Percentiles rank a stretch among this genome's conserved stretches.
Evolutionary conservation across 35 echinoderm and acorn worm genomes (phyloP).

Genomic region (Heliocidaris tuberculata): DNA sequence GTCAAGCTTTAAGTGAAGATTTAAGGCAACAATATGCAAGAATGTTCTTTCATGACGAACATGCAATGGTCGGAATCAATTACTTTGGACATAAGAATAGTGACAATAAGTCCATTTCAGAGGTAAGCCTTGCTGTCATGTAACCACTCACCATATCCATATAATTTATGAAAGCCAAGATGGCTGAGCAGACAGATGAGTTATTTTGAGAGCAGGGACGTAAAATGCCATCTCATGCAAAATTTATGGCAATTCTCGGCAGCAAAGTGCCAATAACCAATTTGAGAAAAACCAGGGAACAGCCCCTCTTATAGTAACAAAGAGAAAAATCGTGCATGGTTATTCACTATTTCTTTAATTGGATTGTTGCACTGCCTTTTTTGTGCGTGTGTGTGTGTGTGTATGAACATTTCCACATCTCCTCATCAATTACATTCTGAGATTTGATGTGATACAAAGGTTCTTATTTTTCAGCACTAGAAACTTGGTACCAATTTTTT

Average conservation of each 20-base stretch:
- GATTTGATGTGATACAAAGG: neutral
- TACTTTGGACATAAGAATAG: neutral
- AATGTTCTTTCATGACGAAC: neutral
- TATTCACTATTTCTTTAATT: neutral
- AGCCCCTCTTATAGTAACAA: neutral
- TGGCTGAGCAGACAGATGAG: neutral
- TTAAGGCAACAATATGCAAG: too few relatives aligned
- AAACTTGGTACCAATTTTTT: neutral
- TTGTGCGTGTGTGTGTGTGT: neutral
- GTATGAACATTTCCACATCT: neutral
- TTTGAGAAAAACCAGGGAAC: neutral
- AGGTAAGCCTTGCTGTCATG: neutral
- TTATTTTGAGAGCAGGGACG: neutral
- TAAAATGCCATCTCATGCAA: neutral
- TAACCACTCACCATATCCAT: neutral
- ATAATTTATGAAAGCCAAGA: conserved; percentile 2
- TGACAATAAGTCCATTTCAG: neutral
- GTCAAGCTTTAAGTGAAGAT: too few relatives aligned
- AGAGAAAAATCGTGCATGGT: neutral
- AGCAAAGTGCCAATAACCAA: conserved; percentile 16
- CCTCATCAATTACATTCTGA: too few relatives aligned
- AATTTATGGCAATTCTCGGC: neutral
- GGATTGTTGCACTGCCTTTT: neutral
- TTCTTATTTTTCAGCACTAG: neutral
- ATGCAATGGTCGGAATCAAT: neutral